These are phyloP conservation scores for Oreohelix idahoensis DNA, from an alignment of 1,140 invertebrate species.

Conservation along the genomic window DNA sequence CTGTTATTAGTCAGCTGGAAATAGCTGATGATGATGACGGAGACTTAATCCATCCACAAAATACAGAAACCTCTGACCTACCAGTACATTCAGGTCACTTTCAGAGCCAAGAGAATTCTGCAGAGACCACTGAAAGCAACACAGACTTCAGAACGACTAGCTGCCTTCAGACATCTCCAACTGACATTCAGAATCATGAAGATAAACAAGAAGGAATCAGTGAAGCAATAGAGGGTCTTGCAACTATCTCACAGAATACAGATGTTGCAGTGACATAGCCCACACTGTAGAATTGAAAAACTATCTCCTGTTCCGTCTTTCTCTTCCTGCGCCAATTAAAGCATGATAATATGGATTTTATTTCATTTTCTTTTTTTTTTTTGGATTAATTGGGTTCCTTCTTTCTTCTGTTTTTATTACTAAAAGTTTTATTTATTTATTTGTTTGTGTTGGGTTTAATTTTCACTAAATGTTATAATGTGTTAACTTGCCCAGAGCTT, in stretches of 20 bases:
- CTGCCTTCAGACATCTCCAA: not conserved
- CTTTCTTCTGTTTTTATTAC: no score
- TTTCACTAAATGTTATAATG: no score
- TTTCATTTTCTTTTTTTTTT: not conserved
- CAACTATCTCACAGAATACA: not conserved
- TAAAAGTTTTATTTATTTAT: no score
- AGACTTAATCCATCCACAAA: not conserved
- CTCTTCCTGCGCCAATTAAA: no score
- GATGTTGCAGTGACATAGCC: not conserved
- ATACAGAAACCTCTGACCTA: not conserved
- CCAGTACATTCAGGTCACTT: not conserved
- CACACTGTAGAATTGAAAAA: no score
- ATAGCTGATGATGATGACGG: not conserved
- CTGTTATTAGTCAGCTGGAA: not conserved
- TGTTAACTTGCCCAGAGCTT: no score
- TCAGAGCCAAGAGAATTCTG: not conserved
- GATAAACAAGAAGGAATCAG: not conserved
- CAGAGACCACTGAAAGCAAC: not conserved
- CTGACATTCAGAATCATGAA: not conserved
- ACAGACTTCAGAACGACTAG: not conserved
- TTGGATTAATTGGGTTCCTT: no score
- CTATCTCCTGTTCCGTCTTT: no score
- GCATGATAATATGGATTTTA: not conserved
- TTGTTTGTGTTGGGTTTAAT: no score
- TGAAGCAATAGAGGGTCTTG: not conserved